phyloP scores from a whole-genome alignment of 2,113 vertebrate species.

The Mastomys coucha region DNA sequence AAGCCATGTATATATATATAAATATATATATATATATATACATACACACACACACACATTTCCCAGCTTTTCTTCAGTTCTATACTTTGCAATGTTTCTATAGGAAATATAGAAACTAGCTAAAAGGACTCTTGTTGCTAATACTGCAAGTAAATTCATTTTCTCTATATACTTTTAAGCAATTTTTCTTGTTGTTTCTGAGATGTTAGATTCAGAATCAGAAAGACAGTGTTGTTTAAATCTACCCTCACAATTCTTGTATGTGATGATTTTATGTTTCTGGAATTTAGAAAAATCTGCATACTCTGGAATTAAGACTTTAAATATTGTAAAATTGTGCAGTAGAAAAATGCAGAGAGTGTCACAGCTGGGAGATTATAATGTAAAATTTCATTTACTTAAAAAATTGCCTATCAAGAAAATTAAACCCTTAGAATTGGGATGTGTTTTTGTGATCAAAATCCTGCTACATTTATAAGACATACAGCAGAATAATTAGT shows the following conservation, averaged over 20 bases:
- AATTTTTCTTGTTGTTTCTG: neutral
- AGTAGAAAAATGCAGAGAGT: neutral
- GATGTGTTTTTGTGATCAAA: constrained; percentile 28
- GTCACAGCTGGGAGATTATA: constrained; percentile 34
- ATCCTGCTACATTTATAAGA: neutral
- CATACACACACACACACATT: neutral
- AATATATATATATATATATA: too few species aligned
- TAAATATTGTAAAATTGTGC: neutral
- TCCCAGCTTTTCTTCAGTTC: neutral
- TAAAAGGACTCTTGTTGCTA: neutral
- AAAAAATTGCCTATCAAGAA: constrained; percentile 44
- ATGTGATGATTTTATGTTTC: neutral
- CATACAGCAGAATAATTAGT: neutral
- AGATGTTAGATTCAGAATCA: neutral
- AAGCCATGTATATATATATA: too few species aligned
- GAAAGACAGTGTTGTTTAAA: neutral
- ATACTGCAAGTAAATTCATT: neutral
- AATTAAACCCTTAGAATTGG: constrained; percentile 46
- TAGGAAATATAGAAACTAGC: neutral
- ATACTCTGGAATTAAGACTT: neutral
- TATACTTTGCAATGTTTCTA: neutral
- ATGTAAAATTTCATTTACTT: constrained; percentile 28
- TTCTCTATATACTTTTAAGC: neutral
- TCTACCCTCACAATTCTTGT: neutral
- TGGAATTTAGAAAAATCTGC: neutral